A percentile compares a stretch with the other conserved stretches of the same genome.
phyloP scores from a whole-genome alignment of 2,888 invertebrate genomes.

The Rhabditoides inermis region DNA sequence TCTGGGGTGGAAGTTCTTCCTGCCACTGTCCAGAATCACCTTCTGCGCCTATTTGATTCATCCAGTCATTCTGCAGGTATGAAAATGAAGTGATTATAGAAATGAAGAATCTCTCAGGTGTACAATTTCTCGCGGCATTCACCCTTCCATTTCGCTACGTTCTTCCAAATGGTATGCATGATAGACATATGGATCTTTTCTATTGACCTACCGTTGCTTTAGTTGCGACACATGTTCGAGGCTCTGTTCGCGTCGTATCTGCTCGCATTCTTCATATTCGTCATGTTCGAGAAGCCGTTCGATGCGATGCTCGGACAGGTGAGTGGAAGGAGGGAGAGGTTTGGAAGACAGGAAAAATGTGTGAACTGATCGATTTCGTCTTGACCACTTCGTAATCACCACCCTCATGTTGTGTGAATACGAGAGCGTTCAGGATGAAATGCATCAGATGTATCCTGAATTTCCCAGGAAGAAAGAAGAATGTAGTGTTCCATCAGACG shows the following conservation, averaged over 20 bases:
- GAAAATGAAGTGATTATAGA: too few species aligned
- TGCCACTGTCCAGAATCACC: conserved; percentile 81
- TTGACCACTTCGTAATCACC: too few species aligned
- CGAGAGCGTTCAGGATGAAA: too few species aligned
- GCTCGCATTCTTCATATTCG: conserved; percentile 33
- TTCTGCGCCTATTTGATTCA: conserved; percentile 78
- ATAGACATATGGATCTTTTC: background rate
- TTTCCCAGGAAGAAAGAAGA: too few species aligned
- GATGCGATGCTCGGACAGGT: conserved; percentile 46
- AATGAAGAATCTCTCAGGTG: too few species aligned
- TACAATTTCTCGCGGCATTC: conserved; percentile 47
- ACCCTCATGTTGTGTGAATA: too few species aligned
- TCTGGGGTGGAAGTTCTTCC: conserved; percentile 72
- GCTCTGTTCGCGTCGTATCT: conserved; percentile 42
- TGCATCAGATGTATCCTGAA: too few species aligned
- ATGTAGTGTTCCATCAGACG: too few species aligned
- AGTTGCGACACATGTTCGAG: conserved; percentile 46
- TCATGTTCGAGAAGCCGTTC: conserved; percentile 49
- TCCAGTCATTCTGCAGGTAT: conserved; percentile 50
- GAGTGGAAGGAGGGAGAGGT: too few species aligned
- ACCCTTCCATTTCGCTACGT: conserved; percentile 51
- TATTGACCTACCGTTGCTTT: conserved; percentile 6
- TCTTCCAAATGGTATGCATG: conserved; percentile 45
- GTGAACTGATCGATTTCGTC: too few species aligned
- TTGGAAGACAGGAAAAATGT: too few species aligned